phyloP scores from a whole-genome alignment of 2,888 invertebrate genomes.

The Antitype chi region DNA sequence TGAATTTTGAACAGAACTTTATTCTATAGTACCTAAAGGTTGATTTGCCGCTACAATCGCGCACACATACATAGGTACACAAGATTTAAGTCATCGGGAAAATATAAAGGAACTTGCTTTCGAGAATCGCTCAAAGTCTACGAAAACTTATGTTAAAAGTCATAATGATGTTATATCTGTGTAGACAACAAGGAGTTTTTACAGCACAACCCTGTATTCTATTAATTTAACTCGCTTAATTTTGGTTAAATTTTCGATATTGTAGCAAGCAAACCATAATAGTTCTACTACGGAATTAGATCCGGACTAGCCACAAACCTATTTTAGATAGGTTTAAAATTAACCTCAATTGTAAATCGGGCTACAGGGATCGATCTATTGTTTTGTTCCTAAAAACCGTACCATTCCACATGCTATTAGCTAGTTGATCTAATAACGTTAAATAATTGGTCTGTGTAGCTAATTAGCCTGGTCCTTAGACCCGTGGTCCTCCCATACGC shows the following conservation, averaged over 20 bases:
- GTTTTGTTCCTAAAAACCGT: neutral
- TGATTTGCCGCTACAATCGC: neutral
- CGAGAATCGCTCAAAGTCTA: neutral
- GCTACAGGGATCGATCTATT: neutral
- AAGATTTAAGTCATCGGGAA: neutral
- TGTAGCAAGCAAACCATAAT: conserved; percentile 5
- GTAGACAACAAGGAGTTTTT: neutral
- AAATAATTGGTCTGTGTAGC: neutral
- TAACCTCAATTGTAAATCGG: conserved; percentile 14
- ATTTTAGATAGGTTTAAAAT: conserved; percentile 9
- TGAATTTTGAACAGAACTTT: neutral
- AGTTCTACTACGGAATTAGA: conserved; percentile 10
- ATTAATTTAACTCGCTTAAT: neutral
- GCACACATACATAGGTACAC: neutral
- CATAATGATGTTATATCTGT: neutral
- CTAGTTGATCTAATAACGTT: neutral
- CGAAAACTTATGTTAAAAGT: neutral
- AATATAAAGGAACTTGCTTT: neutral
- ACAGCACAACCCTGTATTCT: neutral
- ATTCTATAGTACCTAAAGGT: too few species aligned
- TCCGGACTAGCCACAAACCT: conserved; percentile 2
- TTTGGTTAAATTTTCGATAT: neutral
- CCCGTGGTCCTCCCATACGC: conserved; percentile 5
- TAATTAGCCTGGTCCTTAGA: conserved; percentile 1
- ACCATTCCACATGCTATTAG: neutral